These are phyloP conservation scores for Anas bernieri DNA, from an alignment of 2,797 vertebrate genomes.

Conservation along the genomic window DNA sequence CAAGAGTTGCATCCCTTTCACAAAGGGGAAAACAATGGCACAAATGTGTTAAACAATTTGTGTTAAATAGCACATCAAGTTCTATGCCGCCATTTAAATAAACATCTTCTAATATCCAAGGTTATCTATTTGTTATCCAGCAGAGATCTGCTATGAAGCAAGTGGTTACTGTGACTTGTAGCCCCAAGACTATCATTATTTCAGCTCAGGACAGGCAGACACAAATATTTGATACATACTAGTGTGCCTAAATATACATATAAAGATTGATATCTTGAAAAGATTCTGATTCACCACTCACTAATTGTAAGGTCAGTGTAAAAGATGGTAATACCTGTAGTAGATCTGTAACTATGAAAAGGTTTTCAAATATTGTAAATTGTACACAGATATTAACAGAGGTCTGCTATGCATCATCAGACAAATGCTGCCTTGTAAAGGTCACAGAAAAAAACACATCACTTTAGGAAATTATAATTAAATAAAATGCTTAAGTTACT, in stretches of 20 bases:
- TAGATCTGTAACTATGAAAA: not conserved
- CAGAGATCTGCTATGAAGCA: not conserved
- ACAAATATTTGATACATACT: not conserved
- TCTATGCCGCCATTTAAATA: not conserved
- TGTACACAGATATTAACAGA: not conserved
- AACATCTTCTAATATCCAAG: not conserved
- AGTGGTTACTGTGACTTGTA: not conserved
- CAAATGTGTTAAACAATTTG: not conserved
- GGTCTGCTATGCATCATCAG: accelerated
- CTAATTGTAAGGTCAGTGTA: not conserved
- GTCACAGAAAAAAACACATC: not conserved
- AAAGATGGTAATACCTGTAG: not conserved
- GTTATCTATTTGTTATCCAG: not conserved
- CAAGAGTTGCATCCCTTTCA: not conserved
- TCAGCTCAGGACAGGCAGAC: not conserved
- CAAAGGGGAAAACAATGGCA: not conserved
- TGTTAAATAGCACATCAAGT: not conserved
- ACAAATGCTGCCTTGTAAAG: not conserved
- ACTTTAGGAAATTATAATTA: not conserved
- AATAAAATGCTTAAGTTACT: not conserved
- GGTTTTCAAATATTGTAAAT: not conserved
- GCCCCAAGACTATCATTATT: not conserved
- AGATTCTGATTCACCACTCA: not conserved
- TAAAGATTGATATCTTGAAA: not conserved
- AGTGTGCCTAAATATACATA: not conserved